A percentile compares a stretch with the other conserved stretches of the same genome.
Evolutionary conservation across 2,888 invertebrate species (phyloP).

Genomic region (Dromius quadrimaculatus): DNA sequence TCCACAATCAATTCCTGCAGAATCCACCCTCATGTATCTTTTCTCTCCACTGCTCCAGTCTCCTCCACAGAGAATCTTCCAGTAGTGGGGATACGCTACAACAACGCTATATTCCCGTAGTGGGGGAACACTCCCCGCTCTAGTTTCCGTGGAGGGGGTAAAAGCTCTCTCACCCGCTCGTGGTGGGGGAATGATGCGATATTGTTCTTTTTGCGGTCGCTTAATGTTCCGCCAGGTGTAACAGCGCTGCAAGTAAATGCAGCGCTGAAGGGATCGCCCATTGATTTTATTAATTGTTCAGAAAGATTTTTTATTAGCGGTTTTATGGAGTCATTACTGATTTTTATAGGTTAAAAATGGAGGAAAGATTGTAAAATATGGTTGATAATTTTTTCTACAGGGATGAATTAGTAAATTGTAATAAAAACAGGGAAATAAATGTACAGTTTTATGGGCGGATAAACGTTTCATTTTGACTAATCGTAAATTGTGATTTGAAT

Average conservation of each 20-base stretch:
- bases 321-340: background rate
- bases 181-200: constrained; percentile 43
- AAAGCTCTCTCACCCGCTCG: background rate
- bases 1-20: background rate
- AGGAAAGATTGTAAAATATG: constrained; percentile 22
- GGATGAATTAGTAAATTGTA: background rate
- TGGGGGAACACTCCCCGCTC: constrained; percentile 17
- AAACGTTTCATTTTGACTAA: background rate
- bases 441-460: no score
- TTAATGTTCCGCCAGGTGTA: constrained; percentile 50
- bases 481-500: constrained; percentile 10
- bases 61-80: constrained; percentile 16
- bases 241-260: constrained; percentile 15
- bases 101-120: constrained; percentile 6
- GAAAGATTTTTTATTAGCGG: constrained; percentile 18
- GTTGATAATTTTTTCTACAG: no score
- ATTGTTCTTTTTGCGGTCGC: constrained; percentile 52
- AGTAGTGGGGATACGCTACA: background rate
- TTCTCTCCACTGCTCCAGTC: constrained; percentile 8
- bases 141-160: background rate
- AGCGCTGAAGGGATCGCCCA: constrained; percentile 14
- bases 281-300: constrained; percentile 46
- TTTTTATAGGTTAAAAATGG: background rate
- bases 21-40: background rate
- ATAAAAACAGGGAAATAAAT: background rate